Evolutionary conservation across 2,888 invertebrate genomes (phyloP).

Genomic region (Ephialtes manifestator): DNA sequence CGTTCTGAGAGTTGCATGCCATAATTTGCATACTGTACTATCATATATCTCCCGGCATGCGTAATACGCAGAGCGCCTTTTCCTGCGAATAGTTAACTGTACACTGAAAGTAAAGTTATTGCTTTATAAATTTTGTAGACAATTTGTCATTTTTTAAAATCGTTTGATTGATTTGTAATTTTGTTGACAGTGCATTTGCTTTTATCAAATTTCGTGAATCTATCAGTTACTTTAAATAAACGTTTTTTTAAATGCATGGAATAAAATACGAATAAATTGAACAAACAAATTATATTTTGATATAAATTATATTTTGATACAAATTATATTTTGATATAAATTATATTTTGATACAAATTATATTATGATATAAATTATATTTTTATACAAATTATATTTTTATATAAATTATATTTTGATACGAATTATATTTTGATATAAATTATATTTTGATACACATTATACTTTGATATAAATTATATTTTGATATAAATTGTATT

Average conservation of each 20-base stretch:
- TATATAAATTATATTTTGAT: not conserved
- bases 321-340: not conserved
- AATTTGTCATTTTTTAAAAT: too few species aligned
- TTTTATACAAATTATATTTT: not conserved
- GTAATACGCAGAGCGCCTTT: not conserved
- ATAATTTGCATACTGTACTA: conserved; percentile 35
- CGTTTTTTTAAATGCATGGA: not conserved
- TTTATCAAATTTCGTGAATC: not conserved
- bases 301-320: not conserved
- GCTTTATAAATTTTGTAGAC: not conserved
- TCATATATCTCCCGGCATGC: conserved; percentile 4
- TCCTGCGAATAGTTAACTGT: not conserved
- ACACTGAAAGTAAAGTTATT: not conserved
- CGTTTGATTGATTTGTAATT: not conserved
- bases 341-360: not conserved
- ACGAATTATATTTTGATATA: not conserved
- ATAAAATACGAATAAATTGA: not conserved
- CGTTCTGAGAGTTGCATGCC: conserved; percentile 46
- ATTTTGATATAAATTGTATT: not conserved
- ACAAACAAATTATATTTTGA: not conserved
- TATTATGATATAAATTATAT: not conserved
- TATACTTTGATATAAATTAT: too few species aligned
- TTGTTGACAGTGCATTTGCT: not conserved
- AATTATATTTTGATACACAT: not conserved
- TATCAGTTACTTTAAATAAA: too few species aligned